phyloP scores from a whole-genome alignment of 92 coral and sea anemone genomes.

The Paramuricea clavata region DNA sequence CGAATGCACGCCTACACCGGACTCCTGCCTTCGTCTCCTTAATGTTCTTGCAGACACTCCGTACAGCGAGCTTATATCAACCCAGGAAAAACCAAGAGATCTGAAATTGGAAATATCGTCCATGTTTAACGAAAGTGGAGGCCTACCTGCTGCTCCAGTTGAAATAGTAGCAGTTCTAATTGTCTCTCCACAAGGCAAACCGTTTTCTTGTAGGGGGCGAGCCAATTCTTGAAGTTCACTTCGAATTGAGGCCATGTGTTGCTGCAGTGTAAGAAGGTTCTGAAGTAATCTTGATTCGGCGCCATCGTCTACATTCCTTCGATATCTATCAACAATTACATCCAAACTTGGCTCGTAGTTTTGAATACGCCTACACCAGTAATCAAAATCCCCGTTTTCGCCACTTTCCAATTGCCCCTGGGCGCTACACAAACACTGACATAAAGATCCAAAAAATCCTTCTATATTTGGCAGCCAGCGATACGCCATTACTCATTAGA shows the following conservation, averaged over 20 bases:
- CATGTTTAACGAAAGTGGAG: neutral
- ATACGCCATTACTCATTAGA: neutral
- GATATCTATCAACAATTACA: constrained; percentile 11
- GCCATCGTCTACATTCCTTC: neutral
- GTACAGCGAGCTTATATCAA: constrained; percentile 26
- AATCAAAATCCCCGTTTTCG: neutral
- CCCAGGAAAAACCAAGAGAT: constrained; percentile 43
- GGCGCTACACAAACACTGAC: neutral
- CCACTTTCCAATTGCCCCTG: constrained; percentile 19
- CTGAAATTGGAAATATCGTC: neutral
- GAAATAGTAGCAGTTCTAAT: neutral
- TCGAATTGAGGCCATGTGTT: neutral
- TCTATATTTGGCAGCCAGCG: constrained; percentile 22
- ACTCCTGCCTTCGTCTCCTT: constrained; percentile 41
- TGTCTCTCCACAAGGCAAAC: neutral
- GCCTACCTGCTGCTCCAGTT: neutral
- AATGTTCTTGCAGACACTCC: constrained; percentile 43
- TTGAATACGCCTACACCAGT: constrained; percentile 12
- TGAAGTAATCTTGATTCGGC: neutral
- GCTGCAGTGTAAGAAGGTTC: constrained; percentile 25
- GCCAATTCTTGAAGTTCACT: neutral
- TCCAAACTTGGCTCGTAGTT: constrained; percentile 29
- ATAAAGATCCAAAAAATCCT: neutral
- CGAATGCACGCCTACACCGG: constrained; percentile 6
- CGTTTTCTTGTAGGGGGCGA: neutral